Conservation (phyloP, 2,888 invertebrate genomes). For the Hedychridium roseum region DNA sequence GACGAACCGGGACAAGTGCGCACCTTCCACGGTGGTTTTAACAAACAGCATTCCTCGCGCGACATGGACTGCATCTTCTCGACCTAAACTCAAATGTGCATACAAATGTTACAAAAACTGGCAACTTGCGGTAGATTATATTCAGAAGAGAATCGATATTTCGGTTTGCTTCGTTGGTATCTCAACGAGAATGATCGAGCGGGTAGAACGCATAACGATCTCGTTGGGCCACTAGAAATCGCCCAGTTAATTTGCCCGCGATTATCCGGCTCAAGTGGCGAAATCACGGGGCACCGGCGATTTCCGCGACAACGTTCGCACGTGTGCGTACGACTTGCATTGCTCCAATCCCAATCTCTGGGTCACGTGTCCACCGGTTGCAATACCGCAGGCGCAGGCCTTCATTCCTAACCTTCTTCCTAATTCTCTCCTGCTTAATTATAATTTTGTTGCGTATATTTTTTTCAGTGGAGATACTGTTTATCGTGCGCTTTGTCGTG, state of each 20-base stretch:
- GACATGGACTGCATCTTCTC: constrained; percentile 8
- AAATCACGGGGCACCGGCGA: too few species aligned
- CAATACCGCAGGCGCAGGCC: too few species aligned
- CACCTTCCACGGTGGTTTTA: background rate
- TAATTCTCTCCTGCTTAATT: too few species aligned
- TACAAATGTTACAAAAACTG: constrained; percentile 1
- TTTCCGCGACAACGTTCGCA: too few species aligned
- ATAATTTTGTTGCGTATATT: too few species aligned
- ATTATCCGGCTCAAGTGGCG: constrained; percentile 15
- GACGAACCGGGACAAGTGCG: too few species aligned
- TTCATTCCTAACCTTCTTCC: too few species aligned
- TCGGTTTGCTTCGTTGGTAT: background rate
- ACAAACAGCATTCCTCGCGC: background rate
- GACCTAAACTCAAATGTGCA: constrained; percentile 7
- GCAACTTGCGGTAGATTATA: constrained; percentile 7
- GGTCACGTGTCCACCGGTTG: too few species aligned
- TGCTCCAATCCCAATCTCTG: too few species aligned
- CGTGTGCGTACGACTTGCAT: too few species aligned
- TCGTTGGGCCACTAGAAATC: constrained; percentile 8
- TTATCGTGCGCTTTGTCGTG: too few species aligned
- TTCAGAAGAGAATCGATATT: constrained; percentile 3
- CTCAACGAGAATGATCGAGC: constrained; percentile 1
- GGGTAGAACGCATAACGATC: constrained; percentile 9
- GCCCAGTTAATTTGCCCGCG: constrained; percentile 12
- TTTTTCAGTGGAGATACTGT: too few species aligned